phyloP scores from a whole-genome alignment of 2,888 invertebrate species.

The Parascotia fuliginaria region DNA sequence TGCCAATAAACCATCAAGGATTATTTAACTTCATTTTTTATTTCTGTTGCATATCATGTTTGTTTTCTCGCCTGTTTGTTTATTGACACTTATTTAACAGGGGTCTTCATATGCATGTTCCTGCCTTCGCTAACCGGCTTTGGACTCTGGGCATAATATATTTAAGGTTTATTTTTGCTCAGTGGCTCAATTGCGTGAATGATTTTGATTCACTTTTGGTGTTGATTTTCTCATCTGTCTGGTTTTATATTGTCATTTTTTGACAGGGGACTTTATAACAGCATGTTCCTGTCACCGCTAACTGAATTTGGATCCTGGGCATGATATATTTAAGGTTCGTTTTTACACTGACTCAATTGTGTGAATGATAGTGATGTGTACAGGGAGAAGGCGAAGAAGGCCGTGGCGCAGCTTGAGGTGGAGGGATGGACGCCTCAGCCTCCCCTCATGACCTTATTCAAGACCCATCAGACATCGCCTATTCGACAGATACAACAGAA shows the following conservation, averaged over 20 bases:
- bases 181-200: too few species aligned
- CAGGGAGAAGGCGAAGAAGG: slow-evolving; percentile 77
- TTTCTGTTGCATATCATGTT: too few species aligned
- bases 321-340: slow-evolving; percentile 48
- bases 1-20: too few species aligned
- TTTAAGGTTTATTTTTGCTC: background rate
- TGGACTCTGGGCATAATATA: slow-evolving; percentile 34
- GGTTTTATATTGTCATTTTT: slow-evolving; percentile 9
- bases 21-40: too few species aligned
- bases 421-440: slow-evolving; percentile 89
- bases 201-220: background rate
- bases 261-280: slow-evolving; percentile 42
- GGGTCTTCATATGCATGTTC: slow-evolving; percentile 42
- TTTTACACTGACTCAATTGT: slow-evolving; percentile 47
- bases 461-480: slow-evolving; percentile 88
- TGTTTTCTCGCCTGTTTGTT: background rate
- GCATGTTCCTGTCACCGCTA: slow-evolving; percentile 43
- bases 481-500: slow-evolving; percentile 89
- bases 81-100: slow-evolving; percentile 31
- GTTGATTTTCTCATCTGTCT: background rate
- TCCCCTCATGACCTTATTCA: slow-evolving; percentile 91
- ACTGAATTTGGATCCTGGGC: slow-evolving; percentile 39
- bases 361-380: slow-evolving; percentile 70
- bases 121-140: slow-evolving; percentile 36
- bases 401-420: slow-evolving; percentile 62